Conservation (phyloP, 1,140 invertebrate species). For the Ridgeia piscesae region DNA sequence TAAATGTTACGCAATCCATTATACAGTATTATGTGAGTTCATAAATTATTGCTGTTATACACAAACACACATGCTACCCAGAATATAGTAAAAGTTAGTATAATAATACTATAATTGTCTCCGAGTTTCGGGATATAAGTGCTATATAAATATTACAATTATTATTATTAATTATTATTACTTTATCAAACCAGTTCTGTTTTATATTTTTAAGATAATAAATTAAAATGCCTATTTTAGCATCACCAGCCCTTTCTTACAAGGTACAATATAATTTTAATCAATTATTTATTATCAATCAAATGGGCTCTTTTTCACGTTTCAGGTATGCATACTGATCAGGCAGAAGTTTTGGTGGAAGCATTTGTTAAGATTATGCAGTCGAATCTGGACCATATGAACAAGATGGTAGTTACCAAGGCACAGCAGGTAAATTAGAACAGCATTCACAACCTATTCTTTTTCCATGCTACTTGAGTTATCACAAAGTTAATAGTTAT, state of each 20-base stretch:
- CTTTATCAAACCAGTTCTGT: neutral
- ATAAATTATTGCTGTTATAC: neutral
- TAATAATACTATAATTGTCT: too few relatives aligned
- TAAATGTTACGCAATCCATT: neutral
- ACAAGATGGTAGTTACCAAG: slow-evolving; percentile 49
- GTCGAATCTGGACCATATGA: slow-evolving; percentile 43
- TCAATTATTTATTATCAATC: neutral
- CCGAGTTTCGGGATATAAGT: neutral
- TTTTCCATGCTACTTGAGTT: too few relatives aligned
- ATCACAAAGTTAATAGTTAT: too few relatives aligned
- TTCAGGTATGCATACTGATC: slow-evolving; percentile 43
- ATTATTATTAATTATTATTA: neutral
- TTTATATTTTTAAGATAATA: neutral
- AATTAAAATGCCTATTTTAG: neutral
- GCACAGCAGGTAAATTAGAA: slow-evolving; percentile 41
- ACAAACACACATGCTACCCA: too few relatives aligned
- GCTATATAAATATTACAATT: neutral
- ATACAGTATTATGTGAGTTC: neutral
- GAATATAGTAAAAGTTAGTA: too few relatives aligned
- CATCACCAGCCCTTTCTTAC: neutral
- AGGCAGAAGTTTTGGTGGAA: slow-evolving; percentile 41
- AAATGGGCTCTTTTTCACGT: neutral
- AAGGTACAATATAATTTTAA: neutral
- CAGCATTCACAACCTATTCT: too few relatives aligned
- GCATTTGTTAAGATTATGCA: slow-evolving; percentile 36